phyloP scores from a whole-genome alignment of 1,140 invertebrate species.

The Homarus americanus region DNA sequence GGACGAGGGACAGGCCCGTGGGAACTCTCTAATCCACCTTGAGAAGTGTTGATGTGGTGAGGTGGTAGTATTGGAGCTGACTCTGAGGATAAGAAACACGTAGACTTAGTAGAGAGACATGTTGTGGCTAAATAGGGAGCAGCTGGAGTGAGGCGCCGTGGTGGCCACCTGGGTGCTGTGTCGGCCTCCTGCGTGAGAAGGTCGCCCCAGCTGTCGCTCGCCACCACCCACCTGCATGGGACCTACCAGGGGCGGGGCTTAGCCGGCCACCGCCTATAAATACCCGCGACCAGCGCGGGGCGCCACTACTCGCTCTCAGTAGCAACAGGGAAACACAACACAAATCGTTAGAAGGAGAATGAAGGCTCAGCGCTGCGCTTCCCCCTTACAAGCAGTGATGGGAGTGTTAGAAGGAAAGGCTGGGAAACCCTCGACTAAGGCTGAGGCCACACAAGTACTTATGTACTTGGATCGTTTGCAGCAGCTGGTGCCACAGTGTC shows the following conservation, averaged over 20 bases:
- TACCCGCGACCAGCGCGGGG: neutral
- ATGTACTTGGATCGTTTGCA: conserved; percentile 65
- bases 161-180: conserved; percentile 38
- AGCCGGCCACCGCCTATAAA: conserved; percentile 19
- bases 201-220: conserved; percentile 48
- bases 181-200: conserved; percentile 40
- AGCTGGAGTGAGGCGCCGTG: neutral
- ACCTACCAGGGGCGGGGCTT: conserved; percentile 25
- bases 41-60: neutral
- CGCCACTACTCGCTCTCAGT: conserved; percentile 23
- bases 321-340: neutral
- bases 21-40: neutral
- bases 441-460: conserved; percentile 63
- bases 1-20: neutral
- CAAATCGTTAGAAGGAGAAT: neutral
- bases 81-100: neutral
- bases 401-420: conserved; percentile 56
- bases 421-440: conserved; percentile 25
- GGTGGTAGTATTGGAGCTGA: neutral
- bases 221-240: conserved; percentile 45
- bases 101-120: neutral
- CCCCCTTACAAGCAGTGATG: conserved; percentile 60
- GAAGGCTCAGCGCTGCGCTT: conserved; percentile 63
- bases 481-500: conserved; percentile 56
- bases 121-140: neutral